Evolutionary conservation across 2,113 vertebrate genomes (phyloP), one percentile per base, ranked within the genome.

Genomic region (Saccopteryx leptura): DNA sequence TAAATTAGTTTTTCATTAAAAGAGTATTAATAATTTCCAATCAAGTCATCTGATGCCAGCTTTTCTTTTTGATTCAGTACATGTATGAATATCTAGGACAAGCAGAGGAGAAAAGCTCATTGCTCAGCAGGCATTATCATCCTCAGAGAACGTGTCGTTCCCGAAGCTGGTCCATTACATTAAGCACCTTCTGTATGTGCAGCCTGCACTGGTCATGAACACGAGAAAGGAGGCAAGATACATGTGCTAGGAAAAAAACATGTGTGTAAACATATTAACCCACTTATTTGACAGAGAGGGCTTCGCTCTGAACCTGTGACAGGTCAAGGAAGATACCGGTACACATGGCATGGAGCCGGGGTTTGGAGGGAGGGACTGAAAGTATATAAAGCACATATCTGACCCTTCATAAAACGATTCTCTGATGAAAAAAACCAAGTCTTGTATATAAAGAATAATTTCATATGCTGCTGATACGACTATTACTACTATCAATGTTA

Each of bases 1-100:
- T 33, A 90, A 96, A 74, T 96, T 83, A 82, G 24, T 68, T 83
- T 91, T 95, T 85, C 8, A 88, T 86, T 91, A 91, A 95, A 75
- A 23, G 19, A 71, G 46, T 96, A 33, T 81, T 92, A 93, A 69
- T 93, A 74, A 86, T 71, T 95, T 95, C 23, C 26, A 94, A 39
- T 74, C 21, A 33, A 92, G 21, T 46, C 28, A 19, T 81, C 24
- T 75, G 54, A 5, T 69, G 23, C 23, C 50, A 88, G 31, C 31
- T 31, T 88, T 92, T 5, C 17, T 31, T 85, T 80, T 52, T 79
- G n/a, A 84, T 69, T 82, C 28, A 54, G 10, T 39, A 87, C 31
- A 14, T 86, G 48, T 69, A 7, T 93, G 61, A 81, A 89, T 76
- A 85, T 88, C 14, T 54, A 58, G 52, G 92, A n/a, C 61, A 23